Evolutionary conservation across 2,113 vertebrate genomes (phyloP).

Genomic region (Phodopus roborovskii): DNA sequence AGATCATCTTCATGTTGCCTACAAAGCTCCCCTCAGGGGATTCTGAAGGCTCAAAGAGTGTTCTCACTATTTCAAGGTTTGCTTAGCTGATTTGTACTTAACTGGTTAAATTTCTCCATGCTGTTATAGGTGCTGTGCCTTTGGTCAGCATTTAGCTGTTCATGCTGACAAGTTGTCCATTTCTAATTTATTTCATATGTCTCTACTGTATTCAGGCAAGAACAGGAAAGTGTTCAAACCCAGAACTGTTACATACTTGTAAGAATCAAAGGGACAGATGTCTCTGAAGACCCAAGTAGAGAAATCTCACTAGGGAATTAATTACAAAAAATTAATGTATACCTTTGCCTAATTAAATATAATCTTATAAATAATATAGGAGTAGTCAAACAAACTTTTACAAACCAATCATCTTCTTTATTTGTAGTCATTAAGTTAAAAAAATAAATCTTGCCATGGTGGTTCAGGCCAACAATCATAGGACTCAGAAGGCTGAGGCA

Average conservation of each 20-base stretch:
- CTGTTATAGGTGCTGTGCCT: neutral
- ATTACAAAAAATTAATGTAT: neutral
- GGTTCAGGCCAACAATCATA: no score
- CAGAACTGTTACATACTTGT: neutral
- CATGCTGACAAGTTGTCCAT: neutral
- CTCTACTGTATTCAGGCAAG: neutral
- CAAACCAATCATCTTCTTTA: neutral
- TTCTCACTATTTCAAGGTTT: neutral
- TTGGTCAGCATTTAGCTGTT: neutral
- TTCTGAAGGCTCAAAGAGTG: neutral
- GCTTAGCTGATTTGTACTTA: neutral
- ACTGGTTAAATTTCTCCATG: no score
- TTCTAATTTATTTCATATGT: neutral
- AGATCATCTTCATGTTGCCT: neutral
- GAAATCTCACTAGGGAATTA: constrained; percentile 10
- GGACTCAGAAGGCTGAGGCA: neutral
- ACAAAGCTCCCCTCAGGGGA: neutral
- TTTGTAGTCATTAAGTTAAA: neutral
- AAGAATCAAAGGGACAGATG: constrained; percentile 12
- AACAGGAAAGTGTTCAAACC: neutral
- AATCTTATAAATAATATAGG: neutral
- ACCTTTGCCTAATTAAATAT: neutral
- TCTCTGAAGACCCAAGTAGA: neutral
- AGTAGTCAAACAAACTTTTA: neutral
- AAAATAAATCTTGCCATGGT: neutral